Conservation (phyloP, 2,797 vertebrate genomes). For the Sparidentex hasta region DNA sequence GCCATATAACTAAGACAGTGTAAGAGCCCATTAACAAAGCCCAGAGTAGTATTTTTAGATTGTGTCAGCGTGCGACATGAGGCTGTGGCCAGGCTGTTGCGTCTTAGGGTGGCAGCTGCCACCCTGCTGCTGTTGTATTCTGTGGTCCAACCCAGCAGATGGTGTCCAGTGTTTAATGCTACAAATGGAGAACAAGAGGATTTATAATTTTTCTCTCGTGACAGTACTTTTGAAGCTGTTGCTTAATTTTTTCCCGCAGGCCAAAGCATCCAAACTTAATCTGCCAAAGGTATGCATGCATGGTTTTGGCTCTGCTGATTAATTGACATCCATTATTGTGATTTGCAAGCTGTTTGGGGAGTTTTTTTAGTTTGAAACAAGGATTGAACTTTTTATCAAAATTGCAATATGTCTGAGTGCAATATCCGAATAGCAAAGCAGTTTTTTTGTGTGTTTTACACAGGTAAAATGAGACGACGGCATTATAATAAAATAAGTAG, state of each 20-base stretch:
- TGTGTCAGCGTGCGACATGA: slow-evolving; percentile 53
- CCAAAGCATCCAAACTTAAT: slow-evolving; percentile 56
- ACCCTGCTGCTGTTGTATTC: slow-evolving; percentile 71
- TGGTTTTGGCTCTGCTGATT: slow-evolving; percentile 9
- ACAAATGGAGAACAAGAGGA: slow-evolving; percentile 84
- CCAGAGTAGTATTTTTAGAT: slow-evolving; percentile 74
- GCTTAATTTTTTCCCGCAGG: slow-evolving; percentile 51
- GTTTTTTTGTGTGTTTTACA: too few relatives aligned
- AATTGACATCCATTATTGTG: slow-evolving; percentile 17
- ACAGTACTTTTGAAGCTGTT: slow-evolving; percentile 69
- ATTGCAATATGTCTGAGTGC: too few relatives aligned
- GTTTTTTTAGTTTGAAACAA: not conserved
- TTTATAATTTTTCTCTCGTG: slow-evolving; percentile 75
- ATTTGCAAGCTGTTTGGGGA: not conserved
- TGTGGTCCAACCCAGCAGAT: slow-evolving; percentile 80
- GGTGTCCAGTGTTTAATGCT: slow-evolving; percentile 83
- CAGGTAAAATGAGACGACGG: too few relatives aligned
- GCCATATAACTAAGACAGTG: slow-evolving; percentile 50
- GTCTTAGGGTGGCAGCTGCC: slow-evolving; percentile 79
- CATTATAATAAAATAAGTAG: too few relatives aligned
- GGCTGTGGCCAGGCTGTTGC: slow-evolving; percentile 65
- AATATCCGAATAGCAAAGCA: too few relatives aligned
- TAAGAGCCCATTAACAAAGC: slow-evolving; percentile 71
- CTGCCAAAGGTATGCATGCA: slow-evolving; percentile 33
- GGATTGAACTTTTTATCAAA: too few relatives aligned